A percentile compares a stretch with the other conserved stretches of the same genome.
Conservation (phyloP, 2,888 invertebrate genomes). For the Phorcus lineatus region DNA sequence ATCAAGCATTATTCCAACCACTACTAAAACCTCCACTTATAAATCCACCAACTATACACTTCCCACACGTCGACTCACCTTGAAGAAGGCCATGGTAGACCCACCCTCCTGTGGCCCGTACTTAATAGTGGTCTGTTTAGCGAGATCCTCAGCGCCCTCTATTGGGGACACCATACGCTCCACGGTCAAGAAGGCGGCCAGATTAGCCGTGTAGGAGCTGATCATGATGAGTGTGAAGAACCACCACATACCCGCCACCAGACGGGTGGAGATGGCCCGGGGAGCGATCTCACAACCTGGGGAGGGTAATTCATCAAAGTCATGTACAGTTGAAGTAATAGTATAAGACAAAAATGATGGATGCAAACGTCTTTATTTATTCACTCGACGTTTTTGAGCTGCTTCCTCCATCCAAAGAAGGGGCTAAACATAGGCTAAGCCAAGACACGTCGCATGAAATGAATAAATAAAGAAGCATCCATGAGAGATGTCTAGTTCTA, state of each 20-base stretch:
- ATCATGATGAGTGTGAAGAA: slow-evolving; percentile 99
- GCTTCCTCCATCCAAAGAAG: too few species aligned
- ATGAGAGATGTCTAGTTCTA: too few species aligned
- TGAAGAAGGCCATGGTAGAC: slow-evolving; percentile 97
- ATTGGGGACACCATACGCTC: slow-evolving; percentile 96
- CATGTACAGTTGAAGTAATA: too few species aligned
- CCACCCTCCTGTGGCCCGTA: slow-evolving; percentile 96
- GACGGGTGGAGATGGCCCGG: slow-evolving; percentile 83
- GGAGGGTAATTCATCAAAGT: neutral
- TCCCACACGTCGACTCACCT: slow-evolving; percentile 65
- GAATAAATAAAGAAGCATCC: too few species aligned
- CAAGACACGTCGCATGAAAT: too few species aligned
- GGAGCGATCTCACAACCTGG: slow-evolving; percentile 77
- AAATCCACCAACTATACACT: too few species aligned
- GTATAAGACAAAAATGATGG: too few species aligned
- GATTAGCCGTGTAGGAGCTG: slow-evolving; percentile 97
- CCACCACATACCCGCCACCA: slow-evolving; percentile 97
- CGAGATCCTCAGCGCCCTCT: slow-evolving; percentile 95
- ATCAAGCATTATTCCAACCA: too few species aligned
- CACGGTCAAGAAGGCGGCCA: slow-evolving; percentile 98
- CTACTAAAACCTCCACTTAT: too few species aligned
- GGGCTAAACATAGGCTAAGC: too few species aligned
- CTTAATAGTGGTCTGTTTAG: slow-evolving; percentile 92
- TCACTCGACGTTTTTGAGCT: too few species aligned
- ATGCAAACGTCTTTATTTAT: too few species aligned